Percentiles rank a stretch among this genome's conserved stretches.
Conservation (phyloP, 2,113 vertebrate genomes). For the Drymodes brunneopygia region DNA sequence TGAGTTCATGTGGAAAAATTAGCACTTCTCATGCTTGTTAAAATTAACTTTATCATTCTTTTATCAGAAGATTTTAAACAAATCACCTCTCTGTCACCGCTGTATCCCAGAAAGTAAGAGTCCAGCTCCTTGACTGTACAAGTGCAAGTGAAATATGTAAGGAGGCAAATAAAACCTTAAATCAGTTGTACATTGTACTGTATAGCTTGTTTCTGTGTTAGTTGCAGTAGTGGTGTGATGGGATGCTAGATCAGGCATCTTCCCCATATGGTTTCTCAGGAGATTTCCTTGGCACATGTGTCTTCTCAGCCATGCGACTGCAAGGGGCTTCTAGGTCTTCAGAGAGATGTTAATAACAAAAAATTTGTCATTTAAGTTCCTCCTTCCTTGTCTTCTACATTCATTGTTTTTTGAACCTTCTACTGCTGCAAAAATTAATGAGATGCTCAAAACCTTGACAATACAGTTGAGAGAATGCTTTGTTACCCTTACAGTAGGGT, state of each 20-base stretch:
- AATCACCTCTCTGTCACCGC: accelerated
- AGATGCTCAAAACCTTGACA: background rate
- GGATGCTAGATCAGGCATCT: background rate
- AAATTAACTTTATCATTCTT: background rate
- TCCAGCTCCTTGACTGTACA: background rate
- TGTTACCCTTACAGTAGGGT: background rate
- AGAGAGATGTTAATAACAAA: background rate
- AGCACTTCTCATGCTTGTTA: background rate
- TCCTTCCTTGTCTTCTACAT: background rate
- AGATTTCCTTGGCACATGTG: background rate
- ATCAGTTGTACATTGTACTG: background rate
- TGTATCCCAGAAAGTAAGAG: background rate
- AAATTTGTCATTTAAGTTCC: background rate
- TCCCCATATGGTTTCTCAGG: background rate
- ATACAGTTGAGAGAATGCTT: background rate
- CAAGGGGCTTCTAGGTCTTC: background rate
- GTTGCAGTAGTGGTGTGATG: background rate
- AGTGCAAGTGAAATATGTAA: background rate
- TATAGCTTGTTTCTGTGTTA: background rate
- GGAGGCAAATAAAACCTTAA: background rate
- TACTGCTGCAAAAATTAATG: background rate
- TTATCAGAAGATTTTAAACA: background rate
- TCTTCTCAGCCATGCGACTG: background rate
- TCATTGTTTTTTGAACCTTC: background rate
- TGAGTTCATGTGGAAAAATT: background rate